These are phyloP conservation scores for Drosophila pandora DNA, from an alignment of 1,140 invertebrate genomes.

Conservation along the genomic window DNA sequence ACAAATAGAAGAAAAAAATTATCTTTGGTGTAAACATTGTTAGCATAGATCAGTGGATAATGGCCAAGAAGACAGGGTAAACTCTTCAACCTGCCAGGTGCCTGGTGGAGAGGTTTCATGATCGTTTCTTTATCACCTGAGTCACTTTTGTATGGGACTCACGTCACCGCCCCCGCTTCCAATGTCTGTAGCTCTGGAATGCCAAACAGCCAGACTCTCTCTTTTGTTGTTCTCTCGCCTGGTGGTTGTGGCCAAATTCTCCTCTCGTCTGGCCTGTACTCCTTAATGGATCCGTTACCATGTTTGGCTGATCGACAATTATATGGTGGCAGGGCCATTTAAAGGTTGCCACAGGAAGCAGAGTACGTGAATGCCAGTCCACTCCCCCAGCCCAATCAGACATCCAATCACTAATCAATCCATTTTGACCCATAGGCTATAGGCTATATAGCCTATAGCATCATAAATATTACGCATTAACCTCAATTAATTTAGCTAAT, in stretches of 20 bases:
- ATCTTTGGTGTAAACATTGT: constrained; percentile 66
- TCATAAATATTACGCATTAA: constrained; percentile 60
- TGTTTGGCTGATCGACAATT: constrained; percentile 70
- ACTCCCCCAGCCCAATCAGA: not conserved
- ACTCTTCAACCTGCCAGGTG: constrained; percentile 3
- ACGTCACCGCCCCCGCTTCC: constrained; percentile 52
- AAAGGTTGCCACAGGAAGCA: constrained; percentile 65
- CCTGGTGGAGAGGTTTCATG: constrained; percentile 26
- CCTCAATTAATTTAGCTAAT: constrained; percentile 77
- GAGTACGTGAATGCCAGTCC: constrained; percentile 48
- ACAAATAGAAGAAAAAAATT: constrained; percentile 10
- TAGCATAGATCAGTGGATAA: constrained; percentile 39
- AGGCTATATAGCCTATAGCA: constrained; percentile 45
- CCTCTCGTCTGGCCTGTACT: constrained; percentile 25
- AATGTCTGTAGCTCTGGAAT: constrained; percentile 51
- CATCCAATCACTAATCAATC: constrained; percentile 65
- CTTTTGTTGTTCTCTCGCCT: constrained; percentile 12
- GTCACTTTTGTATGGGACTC: constrained; percentile 70
- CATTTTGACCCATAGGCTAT: constrained; percentile 7
- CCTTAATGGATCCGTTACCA: constrained; percentile 60
- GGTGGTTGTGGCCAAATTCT: constrained; percentile 1
- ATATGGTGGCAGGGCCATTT: constrained; percentile 67
- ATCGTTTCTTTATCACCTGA: constrained; percentile 75
- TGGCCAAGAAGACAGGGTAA: not conserved
- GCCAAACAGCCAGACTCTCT: constrained; percentile 43